These are phyloP conservation scores for Condylura cristata DNA, from an alignment of 2,113 vertebrate species.

Conservation along the genomic window DNA sequence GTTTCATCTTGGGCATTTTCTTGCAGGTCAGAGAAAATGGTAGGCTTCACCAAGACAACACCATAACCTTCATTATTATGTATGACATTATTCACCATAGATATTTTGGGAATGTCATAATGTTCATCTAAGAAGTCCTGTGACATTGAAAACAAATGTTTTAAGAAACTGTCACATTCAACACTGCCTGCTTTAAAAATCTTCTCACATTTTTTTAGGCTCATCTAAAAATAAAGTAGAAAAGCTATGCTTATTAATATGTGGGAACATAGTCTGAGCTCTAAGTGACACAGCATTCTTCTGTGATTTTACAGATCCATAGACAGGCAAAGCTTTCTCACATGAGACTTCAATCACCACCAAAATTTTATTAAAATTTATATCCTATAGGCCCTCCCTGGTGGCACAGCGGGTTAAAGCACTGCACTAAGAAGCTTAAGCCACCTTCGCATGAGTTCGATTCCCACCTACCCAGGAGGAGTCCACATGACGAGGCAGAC, in stretches of 20 bases:
- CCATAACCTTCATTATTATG: conserved; percentile 97
- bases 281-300: neutral
- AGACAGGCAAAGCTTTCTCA: neutral
- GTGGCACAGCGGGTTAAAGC: too few species aligned
- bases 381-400: too few species aligned
- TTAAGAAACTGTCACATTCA: conserved; percentile 1
- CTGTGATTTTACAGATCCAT: neutral
- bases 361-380: neutral
- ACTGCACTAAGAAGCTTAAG: too few species aligned
- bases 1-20: conserved; percentile 60
- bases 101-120: conserved; percentile 91
- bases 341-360: neutral
- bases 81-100: conserved; percentile 95
- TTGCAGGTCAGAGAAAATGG: conserved; percentile 72
- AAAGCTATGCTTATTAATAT: conserved; percentile 36
- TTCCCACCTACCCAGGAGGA: too few species aligned
- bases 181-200: neutral
- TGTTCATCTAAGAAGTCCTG: conserved; percentile 94
- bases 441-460: too few species aligned
- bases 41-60: conserved; percentile 93
- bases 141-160: conserved; percentile 63
- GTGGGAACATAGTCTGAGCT: neutral
- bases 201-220: neutral
- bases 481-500: too few species aligned
- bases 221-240: conserved; percentile 33